Evolutionary conservation across 2,888 invertebrate genomes (phyloP).

Genomic region (Lingula anatina): DNA sequence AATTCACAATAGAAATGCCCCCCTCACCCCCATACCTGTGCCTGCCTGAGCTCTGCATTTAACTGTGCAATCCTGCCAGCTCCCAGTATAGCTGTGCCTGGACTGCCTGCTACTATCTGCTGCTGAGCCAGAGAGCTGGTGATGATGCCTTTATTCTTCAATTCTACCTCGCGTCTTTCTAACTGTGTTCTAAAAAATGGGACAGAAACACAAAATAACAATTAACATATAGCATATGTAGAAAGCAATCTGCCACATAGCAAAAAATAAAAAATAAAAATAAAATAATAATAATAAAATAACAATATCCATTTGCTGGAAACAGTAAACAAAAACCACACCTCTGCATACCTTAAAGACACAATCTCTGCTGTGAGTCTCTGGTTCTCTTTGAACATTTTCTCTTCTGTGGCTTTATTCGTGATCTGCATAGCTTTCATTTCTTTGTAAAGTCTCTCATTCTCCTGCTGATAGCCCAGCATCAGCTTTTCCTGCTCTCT

Average conservation of each 20-base stretch:
- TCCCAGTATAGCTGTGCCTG: constrained; percentile 21
- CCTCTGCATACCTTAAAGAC: constrained; percentile 36
- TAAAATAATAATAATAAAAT: too few relatives aligned
- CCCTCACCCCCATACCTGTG: constrained; percentile 33
- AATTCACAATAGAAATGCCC: too few relatives aligned
- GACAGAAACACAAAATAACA: too few relatives aligned
- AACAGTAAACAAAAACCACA: too few relatives aligned
- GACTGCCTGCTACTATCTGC: constrained; percentile 30
- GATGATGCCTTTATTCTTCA: constrained; percentile 33
- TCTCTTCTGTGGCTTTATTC: constrained; percentile 38
- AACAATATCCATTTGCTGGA: too few relatives aligned
- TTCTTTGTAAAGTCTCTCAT: constrained; percentile 45
- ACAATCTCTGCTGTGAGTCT: constrained; percentile 32
- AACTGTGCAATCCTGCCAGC: constrained; percentile 31
- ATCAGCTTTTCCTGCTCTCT: constrained; percentile 45
- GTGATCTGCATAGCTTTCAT: constrained; percentile 35
- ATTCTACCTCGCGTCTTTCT: constrained; percentile 31
- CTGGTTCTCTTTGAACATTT: constrained; percentile 48
- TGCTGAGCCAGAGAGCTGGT: constrained; percentile 35
- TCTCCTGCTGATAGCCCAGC: constrained; percentile 46
- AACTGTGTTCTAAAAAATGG: constrained; percentile 22
- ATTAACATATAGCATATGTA: too few relatives aligned
- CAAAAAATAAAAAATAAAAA: too few relatives aligned
- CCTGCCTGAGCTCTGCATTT: constrained; percentile 32
- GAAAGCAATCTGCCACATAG: too few relatives aligned